Percentiles rank a stretch among this genome's conserved stretches.
These are phyloP conservation scores for Exephanes ischioxanthus DNA, from an alignment of 2,888 invertebrate genomes.

Conservation along the genomic window DNA sequence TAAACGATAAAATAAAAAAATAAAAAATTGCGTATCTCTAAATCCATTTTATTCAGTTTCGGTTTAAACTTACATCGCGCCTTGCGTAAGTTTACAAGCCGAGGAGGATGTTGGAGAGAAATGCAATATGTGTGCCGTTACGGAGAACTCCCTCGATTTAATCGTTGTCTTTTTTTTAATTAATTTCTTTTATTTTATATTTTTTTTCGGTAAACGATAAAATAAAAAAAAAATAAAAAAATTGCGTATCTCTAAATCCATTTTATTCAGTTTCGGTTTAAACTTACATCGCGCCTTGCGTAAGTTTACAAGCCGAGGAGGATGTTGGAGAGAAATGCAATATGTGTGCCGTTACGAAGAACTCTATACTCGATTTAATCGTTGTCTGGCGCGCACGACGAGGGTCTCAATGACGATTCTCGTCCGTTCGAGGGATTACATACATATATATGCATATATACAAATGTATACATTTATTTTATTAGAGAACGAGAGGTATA, in stretches of 20 bases:
- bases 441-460: no score
- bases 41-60: not conserved
- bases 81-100: not conserved
- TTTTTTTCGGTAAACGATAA: constrained; percentile 12
- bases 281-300: not conserved
- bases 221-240: constrained; percentile 20
- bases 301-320: not conserved
- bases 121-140: not conserved
- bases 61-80: not conserved
- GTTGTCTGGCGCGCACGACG: constrained; percentile 16
- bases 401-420: constrained; percentile 46
- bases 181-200: no score
- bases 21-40: not conserved
- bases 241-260: not conserved
- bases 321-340: not conserved
- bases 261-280: not conserved
- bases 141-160: constrained; percentile 9
- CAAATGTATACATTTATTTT: constrained; percentile 26
- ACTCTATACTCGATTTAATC: constrained; percentile 32
- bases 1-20: constrained; percentile 33
- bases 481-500: not conserved
- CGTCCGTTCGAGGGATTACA: constrained; percentile 13
- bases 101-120: not conserved
- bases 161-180: constrained; percentile 4
- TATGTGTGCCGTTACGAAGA: constrained; percentile 4